Evolutionary conservation across 2,888 invertebrate species (phyloP).

Genomic region (Hofmannophila pseudospretella): DNA sequence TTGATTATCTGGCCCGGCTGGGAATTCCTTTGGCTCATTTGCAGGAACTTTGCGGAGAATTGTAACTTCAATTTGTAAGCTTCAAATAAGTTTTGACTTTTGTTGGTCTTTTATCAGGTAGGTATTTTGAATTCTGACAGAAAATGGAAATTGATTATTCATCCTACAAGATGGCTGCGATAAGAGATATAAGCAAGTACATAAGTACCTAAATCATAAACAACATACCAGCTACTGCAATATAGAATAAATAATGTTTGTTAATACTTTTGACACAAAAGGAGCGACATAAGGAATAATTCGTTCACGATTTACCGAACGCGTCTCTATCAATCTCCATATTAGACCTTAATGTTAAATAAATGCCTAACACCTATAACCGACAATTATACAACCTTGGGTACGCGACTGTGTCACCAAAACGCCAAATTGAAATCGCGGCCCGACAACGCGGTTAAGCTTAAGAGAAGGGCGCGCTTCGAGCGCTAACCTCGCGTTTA

Average conservation of each 20-base stretch:
- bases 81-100: conserved; percentile 16
- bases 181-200: background rate
- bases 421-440: conserved; percentile 59
- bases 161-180: background rate
- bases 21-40: conserved; percentile 68
- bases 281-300: no score
- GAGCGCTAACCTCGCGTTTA: conserved; percentile 84
- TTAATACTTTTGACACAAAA: no score
- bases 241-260: no score
- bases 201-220: no score
- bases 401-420: conserved; percentile 38
- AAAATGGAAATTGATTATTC: conserved; percentile 2
- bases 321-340: no score
- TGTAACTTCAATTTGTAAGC: conserved; percentile 39
- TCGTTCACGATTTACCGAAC: no score
- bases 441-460: conserved; percentile 46
- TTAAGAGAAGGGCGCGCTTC: conserved; percentile 54
- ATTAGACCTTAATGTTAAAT: no score
- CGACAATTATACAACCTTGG: no score
- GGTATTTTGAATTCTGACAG: conserved; percentile 5
- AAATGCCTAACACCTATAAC: no score
- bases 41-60: conserved; percentile 36
- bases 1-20: conserved; percentile 64
- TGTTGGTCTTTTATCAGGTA: conserved; percentile 8
- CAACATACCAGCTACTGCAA: no score